phyloP scores from a whole-genome alignment of 2,113 vertebrate species.

The Neoarius graeffei region DNA sequence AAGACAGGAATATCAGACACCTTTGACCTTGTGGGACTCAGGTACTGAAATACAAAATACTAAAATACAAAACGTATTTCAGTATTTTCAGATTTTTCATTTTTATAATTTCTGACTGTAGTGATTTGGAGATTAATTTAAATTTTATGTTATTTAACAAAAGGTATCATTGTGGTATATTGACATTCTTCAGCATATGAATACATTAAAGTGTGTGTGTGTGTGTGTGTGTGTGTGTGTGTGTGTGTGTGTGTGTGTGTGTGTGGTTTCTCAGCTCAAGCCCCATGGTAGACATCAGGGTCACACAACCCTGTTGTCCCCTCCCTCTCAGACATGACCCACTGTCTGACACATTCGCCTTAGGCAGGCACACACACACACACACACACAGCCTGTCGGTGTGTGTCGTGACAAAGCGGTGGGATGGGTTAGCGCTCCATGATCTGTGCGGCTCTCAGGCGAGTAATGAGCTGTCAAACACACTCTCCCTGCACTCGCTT shows the following conservation, averaged over 20 bases:
- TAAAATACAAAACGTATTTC: neutral
- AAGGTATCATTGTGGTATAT: neutral
- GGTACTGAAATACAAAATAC: neutral
- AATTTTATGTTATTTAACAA: neutral
- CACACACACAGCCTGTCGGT: constrained; percentile 31
- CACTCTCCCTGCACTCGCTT: constrained; percentile 33
- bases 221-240: constrained; percentile 30
- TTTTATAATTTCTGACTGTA: neutral
- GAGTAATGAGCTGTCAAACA: constrained; percentile 56
- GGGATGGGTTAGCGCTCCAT: constrained; percentile 46
- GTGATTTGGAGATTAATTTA: neutral
- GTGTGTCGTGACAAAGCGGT: constrained; percentile 41
- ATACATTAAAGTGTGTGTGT: constrained; percentile 27
- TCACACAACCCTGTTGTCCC: neutral
- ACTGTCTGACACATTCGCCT: constrained; percentile 4
- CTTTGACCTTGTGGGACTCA: neutral
- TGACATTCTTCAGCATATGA: neutral
- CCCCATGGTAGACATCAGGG: constrained; percentile 56
- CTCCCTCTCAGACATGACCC: constrained; percentile 19
- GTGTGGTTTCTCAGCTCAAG: constrained; percentile 66
- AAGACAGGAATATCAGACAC: neutral
- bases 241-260: constrained; percentile 40
- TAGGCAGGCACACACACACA: constrained; percentile 43
- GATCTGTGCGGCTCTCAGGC: constrained; percentile 51
- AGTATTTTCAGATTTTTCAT: neutral